Evolutionary conservation across 2,888 invertebrate species (phyloP), one percentile per base, ranked within the genome.

Genomic region (Esperia sulphurella): DNA sequence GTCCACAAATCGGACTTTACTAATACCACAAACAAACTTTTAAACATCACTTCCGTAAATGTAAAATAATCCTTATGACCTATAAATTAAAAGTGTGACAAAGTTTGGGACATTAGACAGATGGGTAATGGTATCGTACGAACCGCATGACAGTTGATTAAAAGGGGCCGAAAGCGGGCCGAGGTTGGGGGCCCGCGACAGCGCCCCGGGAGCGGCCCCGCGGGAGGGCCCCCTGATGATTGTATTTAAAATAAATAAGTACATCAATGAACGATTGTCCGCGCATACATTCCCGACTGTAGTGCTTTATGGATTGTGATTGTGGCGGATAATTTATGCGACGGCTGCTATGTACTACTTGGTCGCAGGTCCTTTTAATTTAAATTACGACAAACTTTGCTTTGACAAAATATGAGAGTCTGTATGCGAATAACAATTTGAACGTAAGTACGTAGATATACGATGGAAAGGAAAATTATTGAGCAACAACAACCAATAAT

Each of bases 241-340:
- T 87, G 86, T 87, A 87, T 89, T 88, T 87, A 87, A 88, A 86
- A 89, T 88, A 89, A 88, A 88, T 89, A 89, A 88, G 88, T 88
- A 81, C 88, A 83, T 84, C 87, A 86, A 84, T 88, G 88, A 87
- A 87, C 87, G 88, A 88, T 87, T 89, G 88, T 89, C 79, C 80
- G 80, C 77, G 74, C 74, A 71, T 72, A 67, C 75, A 61, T 61
- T 62, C 58, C 54, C 55, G 61, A 61, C 58, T 66, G 33, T 33
- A 6, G 73, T 81, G 80, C 68, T 77, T 83, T 83, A 83, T 76
- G 79, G 70, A 59, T 35, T 64, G 61, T 63, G 72, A 67, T 73
- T 71, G 71, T 71, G 69, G 62, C 59, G 54, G 70, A 75, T 77
- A 75, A 80, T 80, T 78, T 81, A 72, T 71, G 67, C 68, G 43